Base-by-base conservation (phyloP, 2,797 vertebrate species). In the Xenopus petersii region DNA sequence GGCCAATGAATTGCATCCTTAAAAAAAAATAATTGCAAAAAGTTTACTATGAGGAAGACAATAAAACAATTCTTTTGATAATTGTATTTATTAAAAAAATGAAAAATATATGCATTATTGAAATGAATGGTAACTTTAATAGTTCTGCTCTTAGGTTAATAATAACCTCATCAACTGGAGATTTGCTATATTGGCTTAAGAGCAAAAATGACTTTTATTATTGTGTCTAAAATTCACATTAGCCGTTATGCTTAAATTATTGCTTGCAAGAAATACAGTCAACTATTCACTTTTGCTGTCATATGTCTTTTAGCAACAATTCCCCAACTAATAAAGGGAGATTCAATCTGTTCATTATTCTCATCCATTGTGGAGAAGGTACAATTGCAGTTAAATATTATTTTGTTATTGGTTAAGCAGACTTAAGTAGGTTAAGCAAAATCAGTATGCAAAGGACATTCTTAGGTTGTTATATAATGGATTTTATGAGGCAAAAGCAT, bases 51-150 rank as follows among this genome's bases (percentile, higher is more conserved):
- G 6, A 15, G 11, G 9, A 51, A 51, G 11, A 12, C 3, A 5
- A 51, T 15, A 17, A 30, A 60, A 62, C 67, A 36, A 51, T 62
- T 63, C 10, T 56, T 72, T 61, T 81, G 81, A 89, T 87, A 85
- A 86, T 90, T 86, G 69, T 83, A 87, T 88, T 74, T 86, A 84
- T 83, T 82, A 75, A 9, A 13, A 21, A 16, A 56, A 56, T 6
- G 82, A 81, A 81, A 12, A 12, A 51, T 12, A 4, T 12, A 84
- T 62, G 79, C 86, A 86, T 89, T 89, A 86, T 81, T 80, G 0
- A 26, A 86, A 80, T 84, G 82, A 80, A 0, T 1, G 0, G 2
- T 85, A 90, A 88, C 86, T 82, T 79, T 83, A 86, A 84, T 65
- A 79, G 75, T 51, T 85, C 87, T 83, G 85, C 81, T 86, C 64